phyloP scores from a whole-genome alignment of 2,888 invertebrate genomes.

The Adineta ricciae region DNA sequence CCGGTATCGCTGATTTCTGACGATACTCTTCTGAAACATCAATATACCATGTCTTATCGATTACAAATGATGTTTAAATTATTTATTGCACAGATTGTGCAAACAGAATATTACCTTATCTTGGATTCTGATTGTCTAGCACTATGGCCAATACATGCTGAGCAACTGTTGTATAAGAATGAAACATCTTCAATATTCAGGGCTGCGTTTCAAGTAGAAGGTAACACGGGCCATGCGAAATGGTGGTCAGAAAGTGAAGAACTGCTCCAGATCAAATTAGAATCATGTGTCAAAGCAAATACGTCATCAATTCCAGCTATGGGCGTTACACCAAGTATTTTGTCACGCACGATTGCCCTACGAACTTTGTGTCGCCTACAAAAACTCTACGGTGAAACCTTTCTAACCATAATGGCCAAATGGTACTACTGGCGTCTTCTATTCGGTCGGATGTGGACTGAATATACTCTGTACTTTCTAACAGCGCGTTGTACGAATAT shows the following conservation, averaged over 20 bases:
- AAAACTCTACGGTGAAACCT: neutral
- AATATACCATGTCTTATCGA: neutral
- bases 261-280: neutral
- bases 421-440: neutral
- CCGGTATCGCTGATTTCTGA: neutral
- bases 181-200: neutral
- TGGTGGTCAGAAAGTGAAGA: neutral
- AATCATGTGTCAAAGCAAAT: neutral
- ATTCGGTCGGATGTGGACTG: neutral
- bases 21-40: neutral
- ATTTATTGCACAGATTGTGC: neutral
- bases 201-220: neutral
- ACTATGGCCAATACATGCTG: neutral
- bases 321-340: neutral
- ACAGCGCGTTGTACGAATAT: neutral
- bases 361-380: neutral
- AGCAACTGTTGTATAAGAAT: neutral
- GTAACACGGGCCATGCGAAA: too few relatives aligned
- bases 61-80: conserved; percentile 9
- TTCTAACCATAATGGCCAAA: neutral
- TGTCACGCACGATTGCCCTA: neutral
- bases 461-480: neutral
- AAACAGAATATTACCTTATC: neutral
- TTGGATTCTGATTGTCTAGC: neutral
- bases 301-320: neutral